Evolutionary conservation across 2,113 vertebrate genomes (phyloP), one percentile per base, ranked within the genome.

Genomic region (Pomatostomus ruficeps): DNA sequence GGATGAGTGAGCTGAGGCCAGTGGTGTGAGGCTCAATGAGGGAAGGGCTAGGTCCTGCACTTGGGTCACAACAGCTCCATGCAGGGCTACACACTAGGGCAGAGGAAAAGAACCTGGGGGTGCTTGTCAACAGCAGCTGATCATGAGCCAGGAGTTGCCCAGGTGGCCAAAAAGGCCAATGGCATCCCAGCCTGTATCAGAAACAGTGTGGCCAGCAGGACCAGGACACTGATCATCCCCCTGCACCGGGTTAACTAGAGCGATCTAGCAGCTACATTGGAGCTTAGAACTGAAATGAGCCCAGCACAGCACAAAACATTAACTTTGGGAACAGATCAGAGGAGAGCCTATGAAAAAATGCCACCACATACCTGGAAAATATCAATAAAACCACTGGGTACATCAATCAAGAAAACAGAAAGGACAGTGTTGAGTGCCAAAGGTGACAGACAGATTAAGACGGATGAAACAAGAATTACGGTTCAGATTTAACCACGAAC

Each of bases 371-470:
- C 38, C 6, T 70, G 28, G n/a, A 87, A 90, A 61, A 55, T 8
- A 72, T 14, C 19, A 74, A 55, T 33, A 49, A 55, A 78, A 93
- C 54, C 14, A 57, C 2, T 4, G 43, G 11, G 25, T 22, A 43
- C 5, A 29, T 57, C 0, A 31, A 66, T 42, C 40, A 40, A 63
- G 26, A 43, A 91, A 86, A 48, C 43, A 84, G 59, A 92, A 75
- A 29, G 76, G 63, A 36, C 38, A 57, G 72, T 10, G 19, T 12
- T 24, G 28, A 65, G 45, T 67, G 63, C 25, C 78, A 94, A 93
- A 80, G 81, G 80, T 89, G 79, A 68, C 71, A 97, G 89, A 94
- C 88, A 83, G 80, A 84, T 66, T 85, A 91, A 73, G 59, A 65
- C 0, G 1, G 68, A 87, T 71, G 43, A 91, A 89, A 78, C 31